These are phyloP conservation scores for Yasuhikotakia modesta DNA, from an alignment of 2,797 vertebrate genomes.

Conservation along the genomic window DNA sequence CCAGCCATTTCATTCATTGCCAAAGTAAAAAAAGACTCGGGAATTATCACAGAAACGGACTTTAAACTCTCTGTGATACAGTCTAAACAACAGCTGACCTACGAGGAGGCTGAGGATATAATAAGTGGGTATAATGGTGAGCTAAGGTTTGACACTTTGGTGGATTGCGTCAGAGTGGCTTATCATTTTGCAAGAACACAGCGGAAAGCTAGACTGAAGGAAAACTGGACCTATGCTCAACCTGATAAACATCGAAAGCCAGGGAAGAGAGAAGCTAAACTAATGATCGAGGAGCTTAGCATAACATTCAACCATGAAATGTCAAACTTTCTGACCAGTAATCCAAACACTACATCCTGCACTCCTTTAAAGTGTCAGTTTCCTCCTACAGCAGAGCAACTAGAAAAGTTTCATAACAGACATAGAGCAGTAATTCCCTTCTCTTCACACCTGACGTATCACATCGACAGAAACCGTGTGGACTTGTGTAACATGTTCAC, in stretches of 20 bases:
- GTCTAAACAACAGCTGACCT: conserved; percentile 76
- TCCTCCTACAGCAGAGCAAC: conserved; percentile 55
- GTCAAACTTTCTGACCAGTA: conserved; percentile 69
- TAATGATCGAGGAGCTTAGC: conserved; percentile 83
- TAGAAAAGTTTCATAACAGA: conserved; percentile 53
- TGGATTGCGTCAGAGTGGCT: conserved; percentile 74
- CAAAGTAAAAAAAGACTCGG: conserved; percentile 69
- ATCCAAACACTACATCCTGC: conserved; percentile 57
- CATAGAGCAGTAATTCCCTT: conserved; percentile 72
- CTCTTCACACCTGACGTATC: conserved; percentile 75
- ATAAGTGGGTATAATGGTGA: conserved; percentile 28
- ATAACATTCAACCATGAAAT: conserved; percentile 80
- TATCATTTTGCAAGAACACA: conserved; percentile 75
- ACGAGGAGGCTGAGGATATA: conserved; percentile 75
- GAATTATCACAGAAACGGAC: conserved; percentile 57
- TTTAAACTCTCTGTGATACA: conserved; percentile 71
- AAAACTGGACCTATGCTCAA: conserved; percentile 71
- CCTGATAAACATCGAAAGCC: conserved; percentile 70
- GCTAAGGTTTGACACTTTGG: conserved; percentile 67
- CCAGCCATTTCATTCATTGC: conserved; percentile 78
- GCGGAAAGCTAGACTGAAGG: conserved; percentile 71
- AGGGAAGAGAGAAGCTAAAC: conserved; percentile 73
- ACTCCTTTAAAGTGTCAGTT: conserved; percentile 79
- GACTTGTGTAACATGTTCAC: conserved; percentile 2
- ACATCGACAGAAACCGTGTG: conserved; percentile 21